Evolutionary conservation across 92 coral and sea anemone species (phyloP), one percentile per base, ranked within the genome.

Genomic region (Siderastrea siderea): DNA sequence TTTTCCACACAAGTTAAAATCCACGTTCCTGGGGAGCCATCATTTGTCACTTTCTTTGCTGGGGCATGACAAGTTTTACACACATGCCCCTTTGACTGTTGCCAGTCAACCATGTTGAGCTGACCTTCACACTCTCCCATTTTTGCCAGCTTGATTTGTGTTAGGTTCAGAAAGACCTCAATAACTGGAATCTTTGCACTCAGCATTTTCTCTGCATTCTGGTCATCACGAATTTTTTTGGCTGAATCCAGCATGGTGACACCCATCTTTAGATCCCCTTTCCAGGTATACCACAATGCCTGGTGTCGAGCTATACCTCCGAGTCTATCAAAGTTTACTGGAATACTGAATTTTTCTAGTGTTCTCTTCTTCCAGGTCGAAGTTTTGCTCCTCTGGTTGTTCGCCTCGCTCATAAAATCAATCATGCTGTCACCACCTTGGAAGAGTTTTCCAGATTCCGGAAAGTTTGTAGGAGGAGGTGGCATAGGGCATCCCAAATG

Each of bases 51-150:
- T 48, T 45, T 85, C 47, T 78, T 77, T 64, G 90, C 96, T 5
- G 93, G 89, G 11, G 93, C 61, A 45, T 79, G 83, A 63, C 96
- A 93, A 12, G 84, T 79, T 46, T 78, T 86, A 46, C 92, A 86
- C 17, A 38, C 50, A 45, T 60, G 73, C 11, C 83, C 81, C 5
- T n/a, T 63, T 47, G 93, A 86, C 8, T 47, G 68, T n/a, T 81
- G 86, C 79, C 78, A 73, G 12, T 90, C 15, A 53, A 78, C 81
- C 50, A 17, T 67, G 62, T 4, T 53, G 16, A 62, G 49, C 55
- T 88, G 78, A 9, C 87, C 90, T 53, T 74, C 78, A 53, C 87
- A 84, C 52, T 62, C 51, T n/a, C 96, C 93, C 47, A 79, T 84
- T 57, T 50, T 49, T 4, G 84, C 79, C 47, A 89, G 69, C 75